Percentiles rank a stretch among this genome's conserved stretches.
These are phyloP conservation scores for Mallateleia sp. DNA, from an alignment of 2,888 invertebrate species.

Conservation along the genomic window DNA sequence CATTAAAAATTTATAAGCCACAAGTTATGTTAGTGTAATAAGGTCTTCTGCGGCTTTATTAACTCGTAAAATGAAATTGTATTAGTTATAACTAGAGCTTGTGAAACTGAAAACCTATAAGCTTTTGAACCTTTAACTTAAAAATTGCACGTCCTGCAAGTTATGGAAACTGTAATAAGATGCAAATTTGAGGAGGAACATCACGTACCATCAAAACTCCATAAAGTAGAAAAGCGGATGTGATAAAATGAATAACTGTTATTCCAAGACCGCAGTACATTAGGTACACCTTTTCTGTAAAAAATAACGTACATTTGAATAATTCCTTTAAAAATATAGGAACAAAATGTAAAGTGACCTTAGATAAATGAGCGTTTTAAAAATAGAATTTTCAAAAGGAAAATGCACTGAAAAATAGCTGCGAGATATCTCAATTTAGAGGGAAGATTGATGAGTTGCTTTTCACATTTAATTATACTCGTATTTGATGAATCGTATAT, in stretches of 20 bases:
- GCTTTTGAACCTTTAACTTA: background rate
- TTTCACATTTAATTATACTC: background rate
- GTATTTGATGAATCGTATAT: background rate
- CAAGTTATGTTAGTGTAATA: background rate
- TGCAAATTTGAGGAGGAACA: constrained; percentile 20
- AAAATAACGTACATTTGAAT: constrained; percentile 37
- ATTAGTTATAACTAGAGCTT: background rate
- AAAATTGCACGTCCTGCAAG: background rate
- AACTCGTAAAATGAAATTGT: background rate
- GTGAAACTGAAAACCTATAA: background rate
- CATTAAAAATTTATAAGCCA: background rate
- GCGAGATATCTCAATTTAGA: background rate
- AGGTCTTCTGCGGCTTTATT: background rate
- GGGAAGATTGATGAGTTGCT: background rate
- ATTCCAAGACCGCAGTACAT: constrained; percentile 89
- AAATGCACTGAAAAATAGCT: background rate
- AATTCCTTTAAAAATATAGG: constrained; percentile 12
- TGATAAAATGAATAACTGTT: constrained; percentile 88
- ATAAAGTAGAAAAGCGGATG: constrained; percentile 89
- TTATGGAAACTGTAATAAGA: constrained; percentile 5
- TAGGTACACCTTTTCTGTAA: constrained; percentile 88
- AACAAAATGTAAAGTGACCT: background rate
- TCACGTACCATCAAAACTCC: constrained; percentile 89
- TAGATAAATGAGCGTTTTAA: background rate
- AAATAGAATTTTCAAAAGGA: background rate